These are phyloP conservation scores for sheep (Ovis aries) DNA, from an alignment of 2,113 vertebrate species.

Conservation along the genomic window ARS-UI_Ramb_v3.0 NC_056074.1:44842501-44843000, in stretches of 20 bases:
- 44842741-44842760: rapidly evolving
- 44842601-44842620: rapidly evolving
- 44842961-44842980: rapidly evolving
- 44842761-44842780: rapidly evolving
- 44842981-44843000: no score
- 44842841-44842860: rapidly evolving
- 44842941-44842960: not conserved
- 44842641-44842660: rapidly evolving
- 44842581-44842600: rapidly evolving
- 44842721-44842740: no score
- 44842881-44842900: rapidly evolving
- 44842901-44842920: not conserved
- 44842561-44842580: not conserved
- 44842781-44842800: not conserved
- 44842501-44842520: not conserved
- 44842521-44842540: rapidly evolving
- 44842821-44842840: rapidly evolving
- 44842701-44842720: not conserved
- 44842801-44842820: not conserved
- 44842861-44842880: not conserved
- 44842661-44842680: no score
- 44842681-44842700: no score
- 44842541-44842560: no score
- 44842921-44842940: not conserved
- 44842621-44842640: not conserved